Evolutionary conservation across 2,113 vertebrate genomes (phyloP).

Genomic region (Polypterus bichir): DNA sequence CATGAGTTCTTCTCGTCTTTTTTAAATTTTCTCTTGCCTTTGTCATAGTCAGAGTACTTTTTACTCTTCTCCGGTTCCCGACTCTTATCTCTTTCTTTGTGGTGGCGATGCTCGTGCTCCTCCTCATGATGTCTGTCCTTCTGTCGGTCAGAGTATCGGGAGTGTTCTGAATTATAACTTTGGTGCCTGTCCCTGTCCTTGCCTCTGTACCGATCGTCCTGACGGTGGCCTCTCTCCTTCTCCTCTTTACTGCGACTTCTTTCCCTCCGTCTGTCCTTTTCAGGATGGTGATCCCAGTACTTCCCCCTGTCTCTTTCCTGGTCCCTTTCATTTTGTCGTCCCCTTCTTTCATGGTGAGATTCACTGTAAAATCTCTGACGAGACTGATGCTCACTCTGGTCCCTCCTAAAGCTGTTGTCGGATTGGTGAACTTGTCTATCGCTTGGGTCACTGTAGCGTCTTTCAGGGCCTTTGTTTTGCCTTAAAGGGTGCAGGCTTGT

Average conservation of each 20-base stretch:
- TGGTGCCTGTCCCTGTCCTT: slow-evolving; percentile 55
- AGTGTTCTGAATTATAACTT: slow-evolving; percentile 51
- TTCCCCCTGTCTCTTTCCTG: slow-evolving; percentile 52
- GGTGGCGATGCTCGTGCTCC: slow-evolving; percentile 48
- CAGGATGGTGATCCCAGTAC: slow-evolving; percentile 38
- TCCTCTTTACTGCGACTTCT: slow-evolving; percentile 24
- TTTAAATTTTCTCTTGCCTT: slow-evolving; percentile 63
- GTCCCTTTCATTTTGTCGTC: slow-evolving; percentile 58
- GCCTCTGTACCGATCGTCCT: slow-evolving; percentile 48
- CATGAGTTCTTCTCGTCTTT: slow-evolving; percentile 54
- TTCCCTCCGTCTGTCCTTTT: slow-evolving; percentile 49
- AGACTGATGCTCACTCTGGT: slow-evolving; percentile 55
- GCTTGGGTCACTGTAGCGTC: slow-evolving; percentile 71
- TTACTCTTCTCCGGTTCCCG: slow-evolving; percentile 64
- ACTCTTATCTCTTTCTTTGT: slow-evolving; percentile 55
- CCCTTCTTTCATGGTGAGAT: slow-evolving; percentile 69
- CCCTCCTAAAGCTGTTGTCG: slow-evolving; percentile 53
- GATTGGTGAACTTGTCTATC: slow-evolving; percentile 60
- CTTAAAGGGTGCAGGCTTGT: slow-evolving; percentile 54
- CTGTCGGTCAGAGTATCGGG: slow-evolving; percentile 54
- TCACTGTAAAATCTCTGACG: slow-evolving; percentile 67
- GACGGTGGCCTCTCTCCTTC: slow-evolving; percentile 37
- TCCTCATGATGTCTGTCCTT: slow-evolving; percentile 66
- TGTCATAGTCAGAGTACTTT: slow-evolving; percentile 58
- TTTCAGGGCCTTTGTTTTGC: slow-evolving; percentile 61